Evolutionary conservation across 2,797 vertebrate genomes (phyloP).

Genomic region (Muraenolepis orangiensis): DNA sequence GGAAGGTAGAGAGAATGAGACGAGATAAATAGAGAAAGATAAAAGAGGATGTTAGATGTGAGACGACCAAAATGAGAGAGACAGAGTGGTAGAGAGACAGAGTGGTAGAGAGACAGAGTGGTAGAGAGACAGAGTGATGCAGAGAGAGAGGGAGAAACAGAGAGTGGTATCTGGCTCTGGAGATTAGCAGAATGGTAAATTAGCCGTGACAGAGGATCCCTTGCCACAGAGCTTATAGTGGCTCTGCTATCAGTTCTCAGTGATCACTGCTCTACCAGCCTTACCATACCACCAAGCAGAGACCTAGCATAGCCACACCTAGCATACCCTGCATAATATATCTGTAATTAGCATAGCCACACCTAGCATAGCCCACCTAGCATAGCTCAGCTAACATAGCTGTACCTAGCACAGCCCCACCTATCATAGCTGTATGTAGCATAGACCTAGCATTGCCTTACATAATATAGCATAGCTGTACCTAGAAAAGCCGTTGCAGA

Average conservation of each 20-base stretch:
- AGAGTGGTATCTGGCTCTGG: slow-evolving; percentile 28
- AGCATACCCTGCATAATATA: too few species aligned
- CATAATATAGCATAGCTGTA: too few species aligned
- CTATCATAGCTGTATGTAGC: too few species aligned
- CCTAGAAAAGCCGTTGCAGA: too few species aligned
- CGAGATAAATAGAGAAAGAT: background rate
- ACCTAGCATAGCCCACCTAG: too few species aligned
- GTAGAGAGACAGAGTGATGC: too few species aligned
- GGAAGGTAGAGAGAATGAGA: background rate
- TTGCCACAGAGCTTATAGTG: slow-evolving; percentile 14
- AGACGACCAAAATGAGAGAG: background rate
- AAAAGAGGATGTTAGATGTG: background rate
- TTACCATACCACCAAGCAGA: background rate
- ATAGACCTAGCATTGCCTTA: too few species aligned
- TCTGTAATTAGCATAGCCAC: too few species aligned
- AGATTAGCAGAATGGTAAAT: slow-evolving; percentile 49
- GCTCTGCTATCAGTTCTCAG: background rate
- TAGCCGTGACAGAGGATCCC: slow-evolving; percentile 38
- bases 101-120: background rate
- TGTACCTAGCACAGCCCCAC: too few species aligned
- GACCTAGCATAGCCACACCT: too few species aligned
- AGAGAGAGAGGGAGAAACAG: slow-evolving; percentile 3
- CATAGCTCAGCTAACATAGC: too few species aligned
- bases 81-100: background rate
- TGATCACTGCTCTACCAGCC: background rate